phyloP scores from a whole-genome alignment of 2,113 vertebrate genomes.

The Symphodus melops region DNA sequence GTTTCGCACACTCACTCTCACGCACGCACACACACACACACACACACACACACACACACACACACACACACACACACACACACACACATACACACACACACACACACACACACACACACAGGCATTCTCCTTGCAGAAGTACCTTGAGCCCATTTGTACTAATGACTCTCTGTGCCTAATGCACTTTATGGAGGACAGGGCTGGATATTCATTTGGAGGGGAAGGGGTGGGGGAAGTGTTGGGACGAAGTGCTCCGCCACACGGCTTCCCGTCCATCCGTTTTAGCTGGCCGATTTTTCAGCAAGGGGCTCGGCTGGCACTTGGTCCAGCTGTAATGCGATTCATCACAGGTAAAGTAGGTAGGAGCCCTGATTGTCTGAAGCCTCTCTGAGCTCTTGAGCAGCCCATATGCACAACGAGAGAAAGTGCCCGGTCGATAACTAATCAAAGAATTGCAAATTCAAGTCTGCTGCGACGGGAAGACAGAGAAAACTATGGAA shows the following conservation, averaged over 20 bases:
- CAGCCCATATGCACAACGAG: slow-evolving; percentile 26
- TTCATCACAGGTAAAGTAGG: slow-evolving; percentile 77
- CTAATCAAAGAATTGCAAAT: slow-evolving; percentile 58
- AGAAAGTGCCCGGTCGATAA: slow-evolving; percentile 39
- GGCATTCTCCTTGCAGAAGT: slow-evolving; percentile 62
- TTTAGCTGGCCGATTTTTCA: slow-evolving; percentile 77
- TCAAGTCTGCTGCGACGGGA: background rate
- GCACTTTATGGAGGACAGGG: slow-evolving; percentile 79
- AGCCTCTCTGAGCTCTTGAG: slow-evolving; percentile 39
- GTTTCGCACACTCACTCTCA: slow-evolving; percentile 53
- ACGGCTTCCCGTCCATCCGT: slow-evolving; percentile 58
- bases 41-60: slow-evolving; percentile 37
- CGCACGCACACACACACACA: slow-evolving; percentile 36
- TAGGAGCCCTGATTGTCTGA: slow-evolving; percentile 60
- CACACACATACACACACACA: slow-evolving; percentile 48
- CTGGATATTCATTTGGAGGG: slow-evolving; percentile 77
- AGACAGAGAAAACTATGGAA: background rate
- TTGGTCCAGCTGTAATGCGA: slow-evolving; percentile 56
- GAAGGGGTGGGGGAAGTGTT: slow-evolving; percentile 59
- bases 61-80: slow-evolving; percentile 37
- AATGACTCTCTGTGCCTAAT: slow-evolving; percentile 82
- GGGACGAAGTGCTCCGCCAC: slow-evolving; percentile 65
- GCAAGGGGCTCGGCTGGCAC: slow-evolving; percentile 49
- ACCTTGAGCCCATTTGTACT: slow-evolving; percentile 80
- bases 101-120: slow-evolving; percentile 34